Percentiles rank a stretch among this genome's conserved stretches.
Evolutionary conservation across 2,888 invertebrate species (phyloP).

Genomic region (Campaea margaritaria): DNA sequence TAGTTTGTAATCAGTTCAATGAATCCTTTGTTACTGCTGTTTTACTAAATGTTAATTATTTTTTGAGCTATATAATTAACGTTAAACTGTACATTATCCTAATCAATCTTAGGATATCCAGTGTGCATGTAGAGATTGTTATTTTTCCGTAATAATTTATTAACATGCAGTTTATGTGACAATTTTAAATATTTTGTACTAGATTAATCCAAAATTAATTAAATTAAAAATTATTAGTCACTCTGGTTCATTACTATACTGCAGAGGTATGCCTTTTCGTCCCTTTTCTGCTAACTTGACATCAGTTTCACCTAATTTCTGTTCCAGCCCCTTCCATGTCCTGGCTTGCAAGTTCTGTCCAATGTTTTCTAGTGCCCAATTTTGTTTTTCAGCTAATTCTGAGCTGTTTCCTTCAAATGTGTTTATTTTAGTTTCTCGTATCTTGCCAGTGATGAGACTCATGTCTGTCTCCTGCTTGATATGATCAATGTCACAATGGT

Average conservation of each 20-base stretch:
- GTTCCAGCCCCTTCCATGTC: slow-evolving; percentile 95
- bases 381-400: slow-evolving; percentile 77
- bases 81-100: slow-evolving; percentile 1
- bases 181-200: not conserved
- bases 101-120: slow-evolving; percentile 15
- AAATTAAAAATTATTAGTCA: slow-evolving; percentile 48
- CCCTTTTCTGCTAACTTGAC: slow-evolving; percentile 89
- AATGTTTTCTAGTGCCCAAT: slow-evolving; percentile 82
- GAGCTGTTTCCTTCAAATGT: slow-evolving; percentile 64
- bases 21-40: not conserved
- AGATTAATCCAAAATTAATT: slow-evolving; percentile 40
- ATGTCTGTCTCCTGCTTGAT: slow-evolving; percentile 85
- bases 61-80: not conserved
- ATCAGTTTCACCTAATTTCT: slow-evolving; percentile 90
- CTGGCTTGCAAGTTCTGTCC: slow-evolving; percentile 88
- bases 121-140: slow-evolving; percentile 12
- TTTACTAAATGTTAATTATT: slow-evolving; percentile 5
- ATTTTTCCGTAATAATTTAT: slow-evolving; percentile 2
- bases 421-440: slow-evolving; percentile 81
- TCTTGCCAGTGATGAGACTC: slow-evolving; percentile 90
- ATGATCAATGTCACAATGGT: slow-evolving; percentile 77
- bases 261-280: slow-evolving; percentile 90
- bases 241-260: slow-evolving; percentile 87
- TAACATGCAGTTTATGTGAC: slow-evolving; percentile 1
- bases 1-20: not conserved